A percentile compares a stretch with the other conserved stretches of the same genome.
These are phyloP conservation scores for Operophtera brumata DNA, from an alignment of 2,888 invertebrate genomes.

Conservation along the genomic window DNA sequence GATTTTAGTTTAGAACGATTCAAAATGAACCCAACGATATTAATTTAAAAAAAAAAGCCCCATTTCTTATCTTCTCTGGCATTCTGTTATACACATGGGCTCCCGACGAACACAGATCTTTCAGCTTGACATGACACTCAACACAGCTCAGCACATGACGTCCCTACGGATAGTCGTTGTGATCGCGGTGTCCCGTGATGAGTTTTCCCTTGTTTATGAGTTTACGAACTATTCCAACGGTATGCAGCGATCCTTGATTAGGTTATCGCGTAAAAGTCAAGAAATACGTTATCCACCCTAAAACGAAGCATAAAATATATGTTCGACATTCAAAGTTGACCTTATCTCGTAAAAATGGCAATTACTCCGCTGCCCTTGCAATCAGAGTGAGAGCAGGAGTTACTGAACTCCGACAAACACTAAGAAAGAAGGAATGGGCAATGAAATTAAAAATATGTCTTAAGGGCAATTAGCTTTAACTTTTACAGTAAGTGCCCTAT, in stretches of 20 bases:
- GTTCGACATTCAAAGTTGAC: slow-evolving; percentile 76
- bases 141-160: too few relatives aligned
- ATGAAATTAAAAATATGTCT: slow-evolving; percentile 83
- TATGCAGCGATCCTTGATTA: slow-evolving; percentile 24
- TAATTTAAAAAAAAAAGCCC: too few relatives aligned
- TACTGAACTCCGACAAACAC: slow-evolving; percentile 72
- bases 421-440: slow-evolving; percentile 77
- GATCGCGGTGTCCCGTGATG: too few relatives aligned
- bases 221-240: slow-evolving; percentile 10
- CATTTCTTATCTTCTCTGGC: too few relatives aligned
- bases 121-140: too few relatives aligned
- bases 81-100: too few relatives aligned
- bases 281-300: slow-evolving; percentile 32
- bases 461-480: slow-evolving; percentile 82
- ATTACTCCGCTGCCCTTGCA: slow-evolving; percentile 72
- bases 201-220: slow-evolving; percentile 8
- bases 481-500: slow-evolving; percentile 80
- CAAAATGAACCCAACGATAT: too few relatives aligned
- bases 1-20: too few relatives aligned
- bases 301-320: slow-evolving; percentile 67
- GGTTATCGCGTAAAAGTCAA: slow-evolving; percentile 22
- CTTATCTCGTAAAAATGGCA: slow-evolving; percentile 79
- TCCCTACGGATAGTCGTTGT: too few relatives aligned
- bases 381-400: slow-evolving; percentile 55
- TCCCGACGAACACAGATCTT: too few relatives aligned